A percentile compares a stretch with the other conserved stretches of the same genome.
phyloP scores from a whole-genome alignment of 2,113 vertebrate species.

The Sisor rabdophorus region DNA sequence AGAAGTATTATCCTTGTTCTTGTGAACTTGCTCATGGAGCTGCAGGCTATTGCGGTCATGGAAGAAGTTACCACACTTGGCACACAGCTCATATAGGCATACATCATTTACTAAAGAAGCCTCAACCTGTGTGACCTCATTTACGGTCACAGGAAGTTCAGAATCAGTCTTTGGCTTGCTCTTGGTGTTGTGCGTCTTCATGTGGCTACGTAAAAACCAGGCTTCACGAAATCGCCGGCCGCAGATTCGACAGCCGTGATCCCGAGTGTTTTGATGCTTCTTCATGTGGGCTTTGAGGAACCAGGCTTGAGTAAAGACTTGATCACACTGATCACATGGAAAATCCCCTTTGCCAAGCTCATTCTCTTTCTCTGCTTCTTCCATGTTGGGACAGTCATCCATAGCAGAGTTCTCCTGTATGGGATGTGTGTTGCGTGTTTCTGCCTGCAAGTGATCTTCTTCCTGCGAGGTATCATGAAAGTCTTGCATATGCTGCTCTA shows the following conservation, averaged over 20 bases:
- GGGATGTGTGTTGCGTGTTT: constrained; percentile 75
- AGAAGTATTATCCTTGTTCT: constrained; percentile 56
- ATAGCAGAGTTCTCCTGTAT: constrained; percentile 65
- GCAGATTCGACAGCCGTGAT: constrained; percentile 92
- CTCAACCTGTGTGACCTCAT: constrained; percentile 83
- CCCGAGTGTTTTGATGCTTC: constrained; percentile 83
- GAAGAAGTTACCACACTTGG: constrained; percentile 93
- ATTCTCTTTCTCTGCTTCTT: constrained; percentile 50
- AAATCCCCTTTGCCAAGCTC: constrained; percentile 72
- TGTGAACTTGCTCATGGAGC: constrained; percentile 81
- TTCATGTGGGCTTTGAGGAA: constrained; percentile 96
- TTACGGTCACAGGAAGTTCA: constrained; percentile 81
- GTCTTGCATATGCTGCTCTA: constrained; percentile 74
- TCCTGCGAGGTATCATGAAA: constrained; percentile 72
- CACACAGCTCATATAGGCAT: constrained; percentile 88
- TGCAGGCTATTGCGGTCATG: constrained; percentile 80
- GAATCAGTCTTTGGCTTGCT: constrained; percentile 73
- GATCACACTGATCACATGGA: constrained; percentile 83
- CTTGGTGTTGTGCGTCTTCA: constrained; percentile 89
- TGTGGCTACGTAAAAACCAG: constrained; percentile 97
- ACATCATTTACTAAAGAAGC: constrained; percentile 75
- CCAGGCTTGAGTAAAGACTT: constrained; percentile 87
- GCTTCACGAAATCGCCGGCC: constrained; percentile 93
- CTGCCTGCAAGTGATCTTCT: constrained; percentile 74
- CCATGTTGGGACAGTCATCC: constrained; percentile 26